These are phyloP conservation scores for Pseudorectes ferrugineus DNA, from an alignment of 2,113 vertebrate species.

Conservation along the genomic window DNA sequence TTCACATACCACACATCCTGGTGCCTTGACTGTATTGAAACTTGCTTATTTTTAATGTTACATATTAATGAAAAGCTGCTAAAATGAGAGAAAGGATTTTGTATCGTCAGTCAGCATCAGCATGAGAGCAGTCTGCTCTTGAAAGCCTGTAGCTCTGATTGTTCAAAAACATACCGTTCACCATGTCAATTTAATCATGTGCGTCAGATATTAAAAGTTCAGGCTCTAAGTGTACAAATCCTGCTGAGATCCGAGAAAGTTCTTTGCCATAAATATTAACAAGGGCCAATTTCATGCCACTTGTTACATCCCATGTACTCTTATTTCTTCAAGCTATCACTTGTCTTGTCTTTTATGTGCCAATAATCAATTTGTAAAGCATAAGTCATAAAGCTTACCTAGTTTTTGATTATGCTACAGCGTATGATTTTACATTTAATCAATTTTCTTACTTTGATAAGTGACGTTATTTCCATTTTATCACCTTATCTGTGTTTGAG, in stretches of 20 bases:
- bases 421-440: neutral
- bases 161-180: neutral
- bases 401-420: neutral
- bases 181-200: neutral
- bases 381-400: neutral
- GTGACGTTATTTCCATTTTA: neutral
- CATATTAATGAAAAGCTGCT: conserved; percentile 20
- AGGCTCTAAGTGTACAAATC: neutral
- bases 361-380: conserved; percentile 4
- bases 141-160: neutral
- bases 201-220: neutral
- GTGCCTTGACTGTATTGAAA: neutral
- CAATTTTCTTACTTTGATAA: neutral
- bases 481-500: conserved; percentile 12
- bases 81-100: conserved; percentile 2
- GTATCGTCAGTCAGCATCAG: neutral
- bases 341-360: neutral
- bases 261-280: neutral
- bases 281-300: neutral
- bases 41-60: neutral
- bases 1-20: neutral
- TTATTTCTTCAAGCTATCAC: conserved; percentile 11
- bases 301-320: neutral
- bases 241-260: neutral
- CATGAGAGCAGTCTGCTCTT: neutral